Base-by-base conservation (phyloP, 1,140 invertebrate species). In the Catajapyx aquilonaris region DNA sequence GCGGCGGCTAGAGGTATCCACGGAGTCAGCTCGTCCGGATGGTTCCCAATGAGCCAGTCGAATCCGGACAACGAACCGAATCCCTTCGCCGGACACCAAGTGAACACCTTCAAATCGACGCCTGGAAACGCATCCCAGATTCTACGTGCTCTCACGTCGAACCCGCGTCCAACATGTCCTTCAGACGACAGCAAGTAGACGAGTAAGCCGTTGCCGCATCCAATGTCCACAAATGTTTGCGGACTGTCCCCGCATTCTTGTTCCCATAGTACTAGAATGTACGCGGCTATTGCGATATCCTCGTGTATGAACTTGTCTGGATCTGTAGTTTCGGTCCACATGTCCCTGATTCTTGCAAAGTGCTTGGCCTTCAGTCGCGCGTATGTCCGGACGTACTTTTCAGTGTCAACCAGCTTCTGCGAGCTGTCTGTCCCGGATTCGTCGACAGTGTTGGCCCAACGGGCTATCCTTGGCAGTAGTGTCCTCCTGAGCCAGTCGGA, bases 41-140 rank as follows among this genome's bases (percentile, higher is more conserved):
- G 94, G 65, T 98, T 98, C 30, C 94, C 93, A 56, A 98, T 91
- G 10, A 97, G 57, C 87, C 90, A 97, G 54, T 94, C 83, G 28
- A 59, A 66, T n/a, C 75, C 64, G 17, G 75, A 71, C 52, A 79
- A 86, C n/a, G 71, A 50, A 34, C n/a, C n/a, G n/a, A n/a, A n/a
- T n/a, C n/a, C n/a, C n/a, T n/a, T n/a, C n/a, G n/a, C n/a, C n/a
- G n/a, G n/a, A n/a, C n/a, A n/a, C n/a, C n/a, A n/a, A n/a, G n/a
- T n/a, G n/a, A n/a, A n/a, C n/a, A n/a, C n/a, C n/a, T n/a, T n/a
- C n/a, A n/a, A n/a, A n/a, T n/a, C n/a, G n/a, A n/a, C n/a, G n/a
- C n/a, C n/a, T n/a, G n/a, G n/a, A n/a, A n/a, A n/a, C n/a, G n/a
- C n/a, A 46, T 78, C 67, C 94, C 93, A 97, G 38, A 96, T 81